These are phyloP conservation scores for Eurois occulta DNA, from an alignment of 2,888 invertebrate genomes.

Conservation along the genomic window DNA sequence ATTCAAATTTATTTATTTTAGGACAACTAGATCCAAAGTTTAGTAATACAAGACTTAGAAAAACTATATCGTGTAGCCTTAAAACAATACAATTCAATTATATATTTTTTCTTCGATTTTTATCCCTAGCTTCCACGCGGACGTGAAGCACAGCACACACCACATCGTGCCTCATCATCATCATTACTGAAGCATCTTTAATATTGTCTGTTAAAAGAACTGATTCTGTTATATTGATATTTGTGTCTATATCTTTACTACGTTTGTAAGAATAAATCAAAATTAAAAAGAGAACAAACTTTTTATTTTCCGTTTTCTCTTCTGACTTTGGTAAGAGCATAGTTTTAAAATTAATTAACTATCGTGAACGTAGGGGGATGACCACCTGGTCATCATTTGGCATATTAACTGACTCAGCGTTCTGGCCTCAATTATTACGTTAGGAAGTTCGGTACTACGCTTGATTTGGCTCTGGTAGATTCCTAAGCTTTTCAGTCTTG, in stretches of 20 bases:
- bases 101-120: background rate
- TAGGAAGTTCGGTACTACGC: background rate
- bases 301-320: background rate
- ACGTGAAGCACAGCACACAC: conserved; percentile 72
- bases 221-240: conserved; percentile 8
- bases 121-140: conserved; percentile 75
- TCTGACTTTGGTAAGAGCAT: background rate
- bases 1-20: too few species aligned
- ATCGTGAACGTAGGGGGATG: background rate
- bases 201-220: background rate
- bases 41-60: too few species aligned
- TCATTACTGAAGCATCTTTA: conserved; percentile 31
- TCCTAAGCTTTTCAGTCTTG: background rate
- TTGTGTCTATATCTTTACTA: background rate
- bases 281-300: background rate
- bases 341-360: background rate
- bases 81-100: background rate
- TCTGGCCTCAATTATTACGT: background rate
- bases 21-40: too few species aligned
- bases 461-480: background rate
- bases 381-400: background rate
- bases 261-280: conserved; percentile 2
- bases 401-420: background rate
- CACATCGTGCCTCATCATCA: conserved; percentile 72
- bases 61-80: background rate